Percentiles rank a stretch among this genome's conserved stretches.
Evolutionary conservation across 2,113 vertebrate genomes (phyloP).

Genomic region (Myotis brandtii): DNA sequence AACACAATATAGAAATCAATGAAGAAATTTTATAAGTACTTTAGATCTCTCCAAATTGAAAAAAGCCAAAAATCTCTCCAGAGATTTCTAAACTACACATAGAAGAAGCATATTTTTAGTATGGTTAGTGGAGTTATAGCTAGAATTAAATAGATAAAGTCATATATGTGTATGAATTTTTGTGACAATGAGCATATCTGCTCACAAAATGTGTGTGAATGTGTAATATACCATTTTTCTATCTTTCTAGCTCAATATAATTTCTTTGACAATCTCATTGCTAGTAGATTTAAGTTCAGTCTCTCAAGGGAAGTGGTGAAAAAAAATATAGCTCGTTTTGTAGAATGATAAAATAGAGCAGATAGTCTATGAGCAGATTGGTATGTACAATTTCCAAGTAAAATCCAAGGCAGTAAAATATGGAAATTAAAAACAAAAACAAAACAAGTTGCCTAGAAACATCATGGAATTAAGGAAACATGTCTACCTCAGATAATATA

Average conservation of each 20-base stretch:
- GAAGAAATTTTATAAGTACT: constrained; percentile 10
- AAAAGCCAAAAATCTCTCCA: neutral
- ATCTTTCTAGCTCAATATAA: neutral
- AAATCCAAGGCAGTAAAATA: neutral
- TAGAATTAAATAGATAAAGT: neutral
- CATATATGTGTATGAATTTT: neutral
- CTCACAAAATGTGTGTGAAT: neutral
- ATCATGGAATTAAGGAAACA: neutral
- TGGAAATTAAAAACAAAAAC: neutral
- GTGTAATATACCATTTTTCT: neutral
- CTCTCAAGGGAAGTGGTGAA: neutral
- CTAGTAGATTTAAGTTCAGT: neutral
- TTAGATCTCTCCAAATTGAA: neutral
- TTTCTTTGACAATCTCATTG: constrained; percentile 23
- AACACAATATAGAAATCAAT: neutral
- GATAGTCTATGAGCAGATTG: neutral
- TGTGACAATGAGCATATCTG: neutral
- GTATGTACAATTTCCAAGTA: neutral
- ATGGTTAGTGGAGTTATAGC: neutral
- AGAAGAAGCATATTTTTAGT: constrained; percentile 2
- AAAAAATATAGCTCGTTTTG: neutral
- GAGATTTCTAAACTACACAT: neutral
- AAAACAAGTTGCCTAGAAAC: neutral
- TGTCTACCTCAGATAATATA: neutral
- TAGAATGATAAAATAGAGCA: constrained; percentile 28